These are phyloP conservation scores for Cassiopea andromeda DNA, from an alignment of 30 jellyfish, hydroid and myxozoan species.

Conservation along the genomic window DNA sequence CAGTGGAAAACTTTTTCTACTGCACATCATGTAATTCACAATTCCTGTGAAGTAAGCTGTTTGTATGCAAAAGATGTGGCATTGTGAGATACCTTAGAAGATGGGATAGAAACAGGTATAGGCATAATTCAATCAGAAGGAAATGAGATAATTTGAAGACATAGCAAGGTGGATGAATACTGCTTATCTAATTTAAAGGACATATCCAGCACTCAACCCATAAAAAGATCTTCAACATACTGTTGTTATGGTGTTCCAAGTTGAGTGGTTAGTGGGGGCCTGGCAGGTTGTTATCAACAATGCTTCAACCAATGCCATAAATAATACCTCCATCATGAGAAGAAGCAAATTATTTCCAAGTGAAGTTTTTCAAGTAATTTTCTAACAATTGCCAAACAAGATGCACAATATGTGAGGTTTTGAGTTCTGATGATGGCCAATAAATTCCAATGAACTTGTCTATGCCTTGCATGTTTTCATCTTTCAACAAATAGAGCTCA, in stretches of 20 bases:
- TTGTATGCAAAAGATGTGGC: neutral
- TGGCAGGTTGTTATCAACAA: conserved; percentile 43
- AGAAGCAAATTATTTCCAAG: conserved; percentile 72
- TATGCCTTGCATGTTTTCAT: conserved; percentile 50
- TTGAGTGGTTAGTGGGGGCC: conserved; percentile 28
- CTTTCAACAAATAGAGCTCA: conserved; percentile 32
- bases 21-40: neutral
- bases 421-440: conserved; percentile 77
- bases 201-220: neutral
- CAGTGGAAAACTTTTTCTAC: conserved; percentile 27
- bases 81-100: neutral
- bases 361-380: conserved; percentile 9
- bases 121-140: neutral
- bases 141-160: neutral
- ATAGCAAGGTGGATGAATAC: neutral
- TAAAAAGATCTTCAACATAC: too few species aligned
- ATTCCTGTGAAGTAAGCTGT: too few species aligned
- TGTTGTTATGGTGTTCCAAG: too few species aligned
- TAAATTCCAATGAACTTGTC: conserved; percentile 51
- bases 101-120: neutral
- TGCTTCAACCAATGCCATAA: conserved; percentile 64
- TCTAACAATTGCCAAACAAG: neutral
- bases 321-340: conserved; percentile 66
- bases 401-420: conserved; percentile 43
- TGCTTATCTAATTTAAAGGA: neutral